Base-by-base conservation (phyloP, 2,888 invertebrate species). In the Theretra japonica region DNA sequence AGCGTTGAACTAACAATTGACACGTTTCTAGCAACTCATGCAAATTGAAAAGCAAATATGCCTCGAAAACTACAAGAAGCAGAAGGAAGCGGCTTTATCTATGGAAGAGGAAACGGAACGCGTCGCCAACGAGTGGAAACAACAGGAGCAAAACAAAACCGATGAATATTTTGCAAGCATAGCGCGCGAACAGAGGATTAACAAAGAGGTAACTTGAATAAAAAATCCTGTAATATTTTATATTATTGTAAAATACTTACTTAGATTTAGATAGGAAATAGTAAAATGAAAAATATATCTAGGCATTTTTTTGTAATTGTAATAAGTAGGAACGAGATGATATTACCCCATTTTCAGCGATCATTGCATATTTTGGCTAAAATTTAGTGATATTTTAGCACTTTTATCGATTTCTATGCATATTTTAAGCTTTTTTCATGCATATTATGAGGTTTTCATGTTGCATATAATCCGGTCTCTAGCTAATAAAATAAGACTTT, bases 31-130 rank as follows among this genome's bases (percentile, higher is more conserved):
- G 94, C 79, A 85, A 76, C 85, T 80, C 30, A 83, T 90, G 4
- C 88, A 90, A 81, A 76, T 84, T 11, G 90, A 92, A 73, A 89
- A 92, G 74, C 78, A 87, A 72, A 75, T 90, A 0, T 90, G 88
- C 73, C 77, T 87, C 0, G 86, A 89, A 8, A 84, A 89, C 74
- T 84, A 82, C 59, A 84, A 86, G 4, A 82, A 83, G 0, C 91
- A 94, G 70, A 86, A 84, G 72, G 80, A 74, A 62, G 82, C 86
- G 56, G 83, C 86, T 0, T 73, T 77, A 0, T 83, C 84, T 41
- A 79, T 92, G 71, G 86, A 90, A 59, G 76, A 82, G 56, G 88
- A 89, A 73, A 74, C 86, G 0, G 88, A 92, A 3, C 87, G 72
- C 73, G 76, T 90, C 4, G 78, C 84, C 1, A 77, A 80, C 0